Base-by-base conservation (phyloP, 2,113 vertebrate genomes). In the Apistogramma diplotaenia region DNA sequence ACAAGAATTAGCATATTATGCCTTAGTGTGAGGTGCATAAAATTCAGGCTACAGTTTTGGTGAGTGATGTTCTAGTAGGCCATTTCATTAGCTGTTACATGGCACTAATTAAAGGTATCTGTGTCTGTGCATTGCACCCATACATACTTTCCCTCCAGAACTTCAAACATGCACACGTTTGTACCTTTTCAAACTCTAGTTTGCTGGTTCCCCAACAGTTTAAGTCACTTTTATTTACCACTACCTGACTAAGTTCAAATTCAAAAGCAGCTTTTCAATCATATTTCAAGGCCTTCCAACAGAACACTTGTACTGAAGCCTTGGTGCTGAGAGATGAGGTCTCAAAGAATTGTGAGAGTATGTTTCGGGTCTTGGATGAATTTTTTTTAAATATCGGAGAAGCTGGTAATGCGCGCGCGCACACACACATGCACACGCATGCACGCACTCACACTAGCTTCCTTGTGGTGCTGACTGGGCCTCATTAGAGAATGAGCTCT, bases 401-500 rank as follows among this genome's bases (percentile, higher is more conserved):
- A 43, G 78, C 76, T 6, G 7, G 49, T 21, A 58, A 75, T 49
- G 76, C 65, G 60, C 56, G 55, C n/a, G 40, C 29, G 29, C 59
- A 78, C 51, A 62, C 62, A 46, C n/a, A 4, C 6, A 35, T 51
- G 62, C 15, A 60, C n/a, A 80, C 83, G 72, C 70, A 54, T 73
- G 76, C 27, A 71, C 60, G 25, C 43, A 16, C 72, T 9, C 31
- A 85, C 81, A 82, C 86, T 87, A 87, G 81, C 88, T 67, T 85
- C 57, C 57, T 85, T 85, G 86, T 86, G 19, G 76, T 87, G 78
- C 89, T 84, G 89, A 84, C 88, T 62, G 62, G 67, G 89, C 77
- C 91, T 94, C 92, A 92, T 93, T 93, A 93, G 84, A 90, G 90
- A 89, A 91, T 83, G 83, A 91, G 88, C 89, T 91, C 89, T 93